Evolutionary conservation across 2,797 vertebrate genomes (phyloP).

Genomic region (Linurgus olivaceus): DNA sequence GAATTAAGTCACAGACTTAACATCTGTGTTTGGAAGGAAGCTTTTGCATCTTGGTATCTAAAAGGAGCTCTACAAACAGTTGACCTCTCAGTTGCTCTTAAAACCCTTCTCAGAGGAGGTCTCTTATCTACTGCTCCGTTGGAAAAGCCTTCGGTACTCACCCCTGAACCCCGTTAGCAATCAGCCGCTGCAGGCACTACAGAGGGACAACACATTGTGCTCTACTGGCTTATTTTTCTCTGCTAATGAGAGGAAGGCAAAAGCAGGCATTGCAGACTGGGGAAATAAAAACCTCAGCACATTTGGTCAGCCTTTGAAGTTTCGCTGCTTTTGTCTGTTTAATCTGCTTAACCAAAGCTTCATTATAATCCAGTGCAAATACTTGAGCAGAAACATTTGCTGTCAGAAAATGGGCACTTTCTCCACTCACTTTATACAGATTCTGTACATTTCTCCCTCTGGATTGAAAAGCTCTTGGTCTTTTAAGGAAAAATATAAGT

Average conservation of each 20-base stretch:
- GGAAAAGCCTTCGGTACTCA: not conserved
- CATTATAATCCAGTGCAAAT: slow-evolving; percentile 68
- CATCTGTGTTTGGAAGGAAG: not conserved
- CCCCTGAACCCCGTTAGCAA: not conserved
- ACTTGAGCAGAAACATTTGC: slow-evolving; percentile 19
- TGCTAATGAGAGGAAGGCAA: slow-evolving; percentile 32
- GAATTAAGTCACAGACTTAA: not conserved
- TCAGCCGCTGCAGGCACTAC: not conserved
- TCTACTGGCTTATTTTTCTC: not conserved
- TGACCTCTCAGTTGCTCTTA: not conserved
- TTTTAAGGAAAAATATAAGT: not conserved
- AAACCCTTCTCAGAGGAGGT: not conserved
- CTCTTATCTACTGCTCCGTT: not conserved
- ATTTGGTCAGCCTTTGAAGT: slow-evolving; percentile 49
- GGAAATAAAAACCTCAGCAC: slow-evolving; percentile 43
- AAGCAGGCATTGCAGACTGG: slow-evolving; percentile 6
- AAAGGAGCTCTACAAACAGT: not conserved
- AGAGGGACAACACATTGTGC: not conserved
- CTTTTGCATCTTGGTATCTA: not conserved
- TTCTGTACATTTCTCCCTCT: not conserved
- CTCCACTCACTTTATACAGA: not conserved
- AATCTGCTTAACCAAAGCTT: slow-evolving; percentile 77
- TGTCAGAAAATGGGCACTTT: not conserved
- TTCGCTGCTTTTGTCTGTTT: slow-evolving; percentile 67
- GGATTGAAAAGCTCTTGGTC: not conserved